Evolutionary conservation across 1,140 invertebrate genomes (phyloP).

Genomic region (Potamilus streckersoni): DNA sequence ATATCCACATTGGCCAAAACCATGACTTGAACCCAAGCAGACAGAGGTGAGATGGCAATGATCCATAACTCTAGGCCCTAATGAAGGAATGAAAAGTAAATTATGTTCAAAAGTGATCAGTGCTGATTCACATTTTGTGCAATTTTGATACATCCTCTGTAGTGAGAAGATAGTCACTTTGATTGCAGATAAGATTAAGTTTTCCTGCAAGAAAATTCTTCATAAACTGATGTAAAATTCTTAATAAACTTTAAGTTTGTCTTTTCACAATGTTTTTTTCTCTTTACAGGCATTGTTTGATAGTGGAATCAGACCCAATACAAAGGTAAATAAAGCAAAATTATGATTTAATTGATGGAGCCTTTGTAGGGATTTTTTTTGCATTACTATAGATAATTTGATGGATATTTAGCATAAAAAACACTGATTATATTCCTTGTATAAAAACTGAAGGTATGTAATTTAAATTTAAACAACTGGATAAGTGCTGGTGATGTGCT

Average conservation of each 20-base stretch:
- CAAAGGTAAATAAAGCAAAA: slow-evolving; percentile 36
- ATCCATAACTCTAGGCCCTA: too few species aligned
- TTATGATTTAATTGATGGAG: too few species aligned
- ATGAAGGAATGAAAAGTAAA: too few species aligned
- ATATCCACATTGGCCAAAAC: too few species aligned
- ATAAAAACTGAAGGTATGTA: too few species aligned
- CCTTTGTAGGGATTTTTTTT: not conserved
- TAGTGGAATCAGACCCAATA: slow-evolving; percentile 60
- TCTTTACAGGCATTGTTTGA: slow-evolving; percentile 57
- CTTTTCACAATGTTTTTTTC: not conserved
- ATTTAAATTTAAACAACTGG: too few species aligned
- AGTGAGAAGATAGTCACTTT: not conserved
- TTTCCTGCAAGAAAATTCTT: not conserved
- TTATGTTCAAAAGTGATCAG: not conserved
- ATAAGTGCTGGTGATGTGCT: too few species aligned
- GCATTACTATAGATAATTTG: too few species aligned
- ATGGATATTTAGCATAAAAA: too few species aligned
- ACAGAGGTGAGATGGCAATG: too few species aligned
- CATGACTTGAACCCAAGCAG: too few species aligned
- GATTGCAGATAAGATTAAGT: not conserved
- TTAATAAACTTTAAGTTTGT: not conserved
- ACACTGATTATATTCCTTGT: too few species aligned
- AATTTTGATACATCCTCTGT: not conserved
- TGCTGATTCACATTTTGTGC: not conserved
- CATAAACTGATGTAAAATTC: not conserved